Conservation (phyloP, 2,113 vertebrate species). For the Apus apus region DNA sequence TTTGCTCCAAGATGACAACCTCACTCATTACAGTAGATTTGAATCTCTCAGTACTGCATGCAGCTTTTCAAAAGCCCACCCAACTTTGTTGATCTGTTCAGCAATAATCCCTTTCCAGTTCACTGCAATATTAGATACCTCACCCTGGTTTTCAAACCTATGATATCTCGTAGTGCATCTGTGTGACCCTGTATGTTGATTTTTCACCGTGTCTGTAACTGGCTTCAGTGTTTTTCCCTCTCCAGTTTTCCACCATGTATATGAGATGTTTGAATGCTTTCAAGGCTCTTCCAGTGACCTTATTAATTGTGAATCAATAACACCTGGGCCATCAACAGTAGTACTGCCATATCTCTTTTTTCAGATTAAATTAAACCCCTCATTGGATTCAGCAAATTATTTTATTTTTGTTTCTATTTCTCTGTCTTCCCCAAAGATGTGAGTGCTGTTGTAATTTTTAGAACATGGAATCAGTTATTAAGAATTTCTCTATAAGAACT, state of each 20-base stretch:
- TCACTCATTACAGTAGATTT: not conserved
- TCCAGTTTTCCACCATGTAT: not conserved
- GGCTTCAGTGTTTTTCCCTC: not conserved
- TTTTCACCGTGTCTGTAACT: not conserved
- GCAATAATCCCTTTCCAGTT: not conserved
- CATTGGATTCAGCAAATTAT: not conserved
- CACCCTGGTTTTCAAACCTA: not conserved
- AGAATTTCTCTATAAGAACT: not conserved
- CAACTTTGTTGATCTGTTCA: not conserved
- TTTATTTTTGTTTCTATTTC: not conserved
- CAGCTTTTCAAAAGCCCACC: not conserved
- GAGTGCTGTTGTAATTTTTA: not conserved
- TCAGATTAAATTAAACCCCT: not conserved
- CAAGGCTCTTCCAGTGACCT: not conserved
- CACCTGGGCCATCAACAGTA: not conserved
- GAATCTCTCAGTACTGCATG: rapidly evolving
- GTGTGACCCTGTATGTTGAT: not conserved
- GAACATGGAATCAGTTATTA: not conserved
- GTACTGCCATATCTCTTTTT: not conserved
- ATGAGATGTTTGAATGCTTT: not conserved
- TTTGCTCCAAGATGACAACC: not conserved
- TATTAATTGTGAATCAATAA: not conserved
- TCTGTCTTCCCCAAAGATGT: not conserved
- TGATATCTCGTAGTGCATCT: not conserved
- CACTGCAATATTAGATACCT: not conserved